Percentiles rank a stretch among this genome's conserved stretches.
Evolutionary conservation across 2,113 vertebrate species (phyloP).

Genomic region (Tachysurus fulvidraco): DNA sequence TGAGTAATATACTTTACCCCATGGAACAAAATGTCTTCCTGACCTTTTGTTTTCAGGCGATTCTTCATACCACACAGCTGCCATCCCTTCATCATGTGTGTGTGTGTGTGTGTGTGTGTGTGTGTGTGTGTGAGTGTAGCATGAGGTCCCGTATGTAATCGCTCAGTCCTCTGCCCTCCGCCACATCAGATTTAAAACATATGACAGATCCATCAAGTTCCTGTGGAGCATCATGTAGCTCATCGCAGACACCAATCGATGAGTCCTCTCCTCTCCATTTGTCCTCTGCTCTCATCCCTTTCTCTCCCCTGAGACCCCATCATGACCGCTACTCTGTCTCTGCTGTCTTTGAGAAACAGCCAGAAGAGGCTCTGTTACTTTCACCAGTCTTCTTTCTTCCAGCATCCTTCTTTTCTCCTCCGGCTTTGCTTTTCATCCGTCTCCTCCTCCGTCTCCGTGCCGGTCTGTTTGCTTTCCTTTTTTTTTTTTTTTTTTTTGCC

Average conservation of each 20-base stretch:
- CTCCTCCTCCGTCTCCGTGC: constrained; percentile 16
- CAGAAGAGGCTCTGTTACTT: constrained; percentile 15
- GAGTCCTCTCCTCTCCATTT: constrained; percentile 34
- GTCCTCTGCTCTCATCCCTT: constrained; percentile 54
- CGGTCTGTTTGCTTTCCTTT: constrained; percentile 9
- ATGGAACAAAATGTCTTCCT: constrained; percentile 40
- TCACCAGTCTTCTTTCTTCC: constrained; percentile 9
- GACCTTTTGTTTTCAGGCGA: constrained; percentile 46
- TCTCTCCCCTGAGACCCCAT: constrained; percentile 18
- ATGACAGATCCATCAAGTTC: constrained; percentile 56
- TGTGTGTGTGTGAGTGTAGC: neutral
- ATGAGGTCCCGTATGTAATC: constrained; percentile 12
- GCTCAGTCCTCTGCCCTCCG: constrained; percentile 9
- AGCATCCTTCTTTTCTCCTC: neutral
- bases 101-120: constrained; percentile 21
- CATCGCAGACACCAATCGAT: constrained; percentile 49
- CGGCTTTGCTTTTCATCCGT: constrained; percentile 11
- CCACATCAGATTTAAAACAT: constrained; percentile 48
- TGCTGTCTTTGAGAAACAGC: constrained; percentile 22
- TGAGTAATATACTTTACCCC: constrained; percentile 33
- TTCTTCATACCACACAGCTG: constrained; percentile 35
- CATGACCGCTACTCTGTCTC: constrained; percentile 29
- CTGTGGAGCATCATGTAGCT: constrained; percentile 53
- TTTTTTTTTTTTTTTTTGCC: neutral
- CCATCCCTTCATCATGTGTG: constrained; percentile 2